These are phyloP conservation scores for Myotis yumanensis DNA, from an alignment of 2,113 vertebrate species.

Conservation along the genomic window DNA sequence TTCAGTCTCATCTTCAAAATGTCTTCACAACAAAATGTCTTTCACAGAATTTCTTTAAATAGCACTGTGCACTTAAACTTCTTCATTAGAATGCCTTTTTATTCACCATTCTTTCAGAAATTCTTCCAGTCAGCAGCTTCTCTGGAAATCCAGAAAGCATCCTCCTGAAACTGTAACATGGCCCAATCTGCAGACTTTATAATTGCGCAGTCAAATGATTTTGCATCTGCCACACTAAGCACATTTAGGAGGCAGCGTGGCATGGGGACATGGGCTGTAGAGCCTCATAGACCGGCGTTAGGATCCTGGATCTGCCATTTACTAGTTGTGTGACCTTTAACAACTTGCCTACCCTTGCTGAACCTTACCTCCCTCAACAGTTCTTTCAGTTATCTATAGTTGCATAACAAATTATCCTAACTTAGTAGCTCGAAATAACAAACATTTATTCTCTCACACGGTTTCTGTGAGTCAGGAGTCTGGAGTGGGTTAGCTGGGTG, in stretches of 20 bases:
- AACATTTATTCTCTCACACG: not conserved
- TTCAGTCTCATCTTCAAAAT: not conserved
- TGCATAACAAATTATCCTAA: not conserved
- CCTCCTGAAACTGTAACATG: not conserved
- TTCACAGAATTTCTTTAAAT: conserved; percentile 19
- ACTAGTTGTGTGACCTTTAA: not conserved
- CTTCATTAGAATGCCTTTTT: conserved; percentile 20
- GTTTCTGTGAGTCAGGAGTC: not conserved
- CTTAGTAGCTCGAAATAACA: not conserved
- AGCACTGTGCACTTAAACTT: not conserved
- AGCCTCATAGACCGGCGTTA: not conserved
- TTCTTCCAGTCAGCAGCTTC: conserved; percentile 32
- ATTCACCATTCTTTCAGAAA: not conserved
- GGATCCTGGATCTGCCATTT: not conserved
- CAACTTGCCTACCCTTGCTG: not conserved
- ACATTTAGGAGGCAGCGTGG: not conserved
- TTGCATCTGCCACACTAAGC: not conserved
- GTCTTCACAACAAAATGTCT: not conserved
- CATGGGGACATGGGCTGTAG: not conserved
- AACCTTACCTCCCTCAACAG: not conserved
- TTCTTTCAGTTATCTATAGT: not conserved
- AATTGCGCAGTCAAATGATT: not conserved
- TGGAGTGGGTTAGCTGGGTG: too few species aligned
- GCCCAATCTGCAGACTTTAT: not conserved
- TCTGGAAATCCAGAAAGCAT: conserved; percentile 31